These are phyloP conservation scores for Taenioides sp. DNA, from an alignment of 2,797 vertebrate species.

Conservation along the genomic window DNA sequence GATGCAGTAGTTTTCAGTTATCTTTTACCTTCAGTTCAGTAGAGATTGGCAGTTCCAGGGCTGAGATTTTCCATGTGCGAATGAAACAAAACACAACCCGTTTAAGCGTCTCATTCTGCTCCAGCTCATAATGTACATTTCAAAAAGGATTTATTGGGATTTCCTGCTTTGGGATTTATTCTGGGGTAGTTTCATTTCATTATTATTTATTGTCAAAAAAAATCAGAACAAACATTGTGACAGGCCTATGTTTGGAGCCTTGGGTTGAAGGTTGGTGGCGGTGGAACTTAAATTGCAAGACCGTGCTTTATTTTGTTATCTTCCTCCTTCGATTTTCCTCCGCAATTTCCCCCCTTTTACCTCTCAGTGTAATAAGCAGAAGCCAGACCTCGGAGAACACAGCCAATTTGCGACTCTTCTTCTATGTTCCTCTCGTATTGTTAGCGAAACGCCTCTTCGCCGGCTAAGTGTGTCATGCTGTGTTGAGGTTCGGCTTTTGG, in stretches of 20 bases:
- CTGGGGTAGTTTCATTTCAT: neutral
- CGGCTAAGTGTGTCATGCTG: conserved; percentile 68
- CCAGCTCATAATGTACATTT: no score
- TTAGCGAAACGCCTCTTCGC: conserved; percentile 66
- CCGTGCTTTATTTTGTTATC: conserved; percentile 17
- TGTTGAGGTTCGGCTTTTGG: conserved; percentile 55
- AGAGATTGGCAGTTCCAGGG: no score
- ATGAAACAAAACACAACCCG: no score
- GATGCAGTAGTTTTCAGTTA: no score
- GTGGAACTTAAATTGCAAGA: conserved; percentile 34
- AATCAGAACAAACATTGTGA: neutral
- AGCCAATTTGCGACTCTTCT: conserved; percentile 54
- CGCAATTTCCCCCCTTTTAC: conserved; percentile 43
- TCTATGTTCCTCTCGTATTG: conserved; percentile 51
- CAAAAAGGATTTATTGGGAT: neutral
- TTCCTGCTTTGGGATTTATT: neutral
- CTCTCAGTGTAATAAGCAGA: conserved; percentile 63
- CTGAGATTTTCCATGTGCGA: no score
- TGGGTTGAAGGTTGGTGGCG: conserved; percentile 48
- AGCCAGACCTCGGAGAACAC: conserved; percentile 53
- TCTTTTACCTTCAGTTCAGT: no score
- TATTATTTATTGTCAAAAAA: no score
- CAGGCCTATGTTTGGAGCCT: conserved; percentile 15
- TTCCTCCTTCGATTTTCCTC: conserved; percentile 13
- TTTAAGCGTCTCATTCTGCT: no score